phyloP scores from a whole-genome alignment of 2,888 invertebrate species.

The Keiferia lycopersicella region DNA sequence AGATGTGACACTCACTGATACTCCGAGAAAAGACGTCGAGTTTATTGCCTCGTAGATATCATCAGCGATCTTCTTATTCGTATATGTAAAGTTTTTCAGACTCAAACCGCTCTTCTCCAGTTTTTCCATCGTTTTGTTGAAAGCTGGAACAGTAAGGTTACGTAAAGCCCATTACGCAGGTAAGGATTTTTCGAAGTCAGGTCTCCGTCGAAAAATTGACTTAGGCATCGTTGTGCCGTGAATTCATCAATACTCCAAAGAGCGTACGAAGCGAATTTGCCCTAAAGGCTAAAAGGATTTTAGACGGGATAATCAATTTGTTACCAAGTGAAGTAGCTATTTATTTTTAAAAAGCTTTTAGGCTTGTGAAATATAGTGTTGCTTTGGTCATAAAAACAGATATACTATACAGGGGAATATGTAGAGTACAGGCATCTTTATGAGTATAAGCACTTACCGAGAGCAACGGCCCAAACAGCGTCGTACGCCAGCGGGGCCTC shows the following conservation, averaged over 20 bases:
- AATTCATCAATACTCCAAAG: conserved; percentile 17
- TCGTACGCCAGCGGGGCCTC: conserved; percentile 99
- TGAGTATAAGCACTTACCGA: conserved; percentile 80
- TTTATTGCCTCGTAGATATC: conserved; percentile 99
- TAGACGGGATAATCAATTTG: conserved; percentile 13
- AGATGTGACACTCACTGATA: conserved; percentile 89
- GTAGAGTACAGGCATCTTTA: conserved; percentile 9
- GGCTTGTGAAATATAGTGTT: background rate
- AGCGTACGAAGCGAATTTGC: conserved; percentile 8
- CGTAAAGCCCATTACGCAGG: conserved; percentile 20
- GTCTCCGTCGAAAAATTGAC: conserved; percentile 6
- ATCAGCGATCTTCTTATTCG: conserved; percentile 95
- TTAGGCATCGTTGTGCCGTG: conserved; percentile 13
- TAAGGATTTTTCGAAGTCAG: conserved; percentile 9
- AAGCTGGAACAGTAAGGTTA: conserved; percentile 82
- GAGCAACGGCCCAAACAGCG: conserved; percentile 99
- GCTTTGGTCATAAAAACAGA: background rate
- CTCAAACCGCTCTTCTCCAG: conserved; percentile 90
- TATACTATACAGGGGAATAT: background rate
- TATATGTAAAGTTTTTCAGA: conserved; percentile 97
- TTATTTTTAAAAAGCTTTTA: conserved; percentile 3
- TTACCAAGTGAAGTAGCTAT: background rate
- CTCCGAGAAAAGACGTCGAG: conserved; percentile 98
- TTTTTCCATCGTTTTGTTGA: conserved; percentile 97
- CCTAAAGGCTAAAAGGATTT: conserved; percentile 11